Conservation (phyloP, 2,113 vertebrate species). For the Lasiurus borealis region DNA sequence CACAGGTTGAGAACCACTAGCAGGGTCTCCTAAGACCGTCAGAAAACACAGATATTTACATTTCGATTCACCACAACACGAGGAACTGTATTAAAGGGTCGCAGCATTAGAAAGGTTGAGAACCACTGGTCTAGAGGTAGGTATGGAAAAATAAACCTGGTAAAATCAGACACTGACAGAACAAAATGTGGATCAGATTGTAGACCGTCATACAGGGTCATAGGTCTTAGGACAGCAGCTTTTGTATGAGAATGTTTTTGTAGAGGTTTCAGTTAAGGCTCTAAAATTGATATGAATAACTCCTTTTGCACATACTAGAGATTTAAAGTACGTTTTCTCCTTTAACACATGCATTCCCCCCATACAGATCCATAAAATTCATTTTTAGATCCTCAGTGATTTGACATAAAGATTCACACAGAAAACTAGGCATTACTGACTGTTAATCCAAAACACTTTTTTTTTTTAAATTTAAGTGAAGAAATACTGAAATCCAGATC, state of each 20-base stretch:
- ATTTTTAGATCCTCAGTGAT: neutral
- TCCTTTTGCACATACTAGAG: neutral
- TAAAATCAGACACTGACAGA: neutral
- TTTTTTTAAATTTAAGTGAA: neutral
- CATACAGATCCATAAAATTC: slow-evolving; percentile 7
- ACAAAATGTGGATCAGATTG: neutral
- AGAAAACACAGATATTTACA: no score
- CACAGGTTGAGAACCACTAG: no score
- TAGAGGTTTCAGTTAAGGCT: neutral
- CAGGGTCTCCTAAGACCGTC: no score
- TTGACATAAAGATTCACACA: neutral
- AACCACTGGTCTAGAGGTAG: no score
- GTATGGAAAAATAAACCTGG: neutral
- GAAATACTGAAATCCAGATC: slow-evolving; percentile 53
- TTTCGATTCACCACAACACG: no score
- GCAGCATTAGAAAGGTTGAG: no score
- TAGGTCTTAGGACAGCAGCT: neutral
- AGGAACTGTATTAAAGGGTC: no score
- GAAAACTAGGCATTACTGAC: slow-evolving; percentile 21
- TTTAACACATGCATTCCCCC: neutral
- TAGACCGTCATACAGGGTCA: neutral
- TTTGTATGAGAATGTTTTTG: neutral
- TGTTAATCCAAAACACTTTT: neutral
- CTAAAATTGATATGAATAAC: neutral
- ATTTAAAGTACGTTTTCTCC: neutral